Base-by-base conservation (phyloP, 92 coral and sea anemone genomes). In the Porites divaricata region DNA sequence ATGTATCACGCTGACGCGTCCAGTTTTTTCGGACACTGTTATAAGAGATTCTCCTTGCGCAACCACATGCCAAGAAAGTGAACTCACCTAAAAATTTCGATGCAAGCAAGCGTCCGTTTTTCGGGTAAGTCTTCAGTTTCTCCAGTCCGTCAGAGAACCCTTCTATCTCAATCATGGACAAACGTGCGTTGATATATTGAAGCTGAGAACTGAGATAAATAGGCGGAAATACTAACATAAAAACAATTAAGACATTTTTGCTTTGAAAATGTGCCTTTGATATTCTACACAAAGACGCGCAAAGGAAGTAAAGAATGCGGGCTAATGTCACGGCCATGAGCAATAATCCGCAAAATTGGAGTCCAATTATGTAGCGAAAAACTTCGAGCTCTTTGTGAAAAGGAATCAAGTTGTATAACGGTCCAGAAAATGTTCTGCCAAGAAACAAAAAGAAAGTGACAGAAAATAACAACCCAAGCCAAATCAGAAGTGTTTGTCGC, bases 311-410 rank as follows among this genome's bases (percentile, higher is more conserved):
- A 77, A 93, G 59, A 51, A 79, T 21, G 45, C 84, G 70, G 19
- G 92, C 65, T 2, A 75, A 79, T 13, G 90, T 86, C 17, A 88
- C 70, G 0, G 88, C 92, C 59, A 85, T 83, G 14, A 93, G 65
- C 0, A 90, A 74, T 63, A 90, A 75, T 19, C 96, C 96, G 54
- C 92, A 74, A 51, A 93, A 88, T 72, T 93, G 94, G 26, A 93
- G 14, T 2, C 92, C 92, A 56, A 85, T 93, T n/a, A 93, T 24
- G 63, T 93, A 93, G 63, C 96, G 94, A 10, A 90, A 52, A 35
- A 79, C 90, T 49, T 93, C 96, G 69, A 93, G 45, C 53, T 93
- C 94, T 17, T 76, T 54, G 54, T 93, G 94, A 82, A 93, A 87
- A 22, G 96, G 96, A 71, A 93, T 85, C 61, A 88, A 17, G 52